Evolutionary conservation across 2,797 vertebrate genomes (phyloP).

Genomic region (Ceryle rudis): DNA sequence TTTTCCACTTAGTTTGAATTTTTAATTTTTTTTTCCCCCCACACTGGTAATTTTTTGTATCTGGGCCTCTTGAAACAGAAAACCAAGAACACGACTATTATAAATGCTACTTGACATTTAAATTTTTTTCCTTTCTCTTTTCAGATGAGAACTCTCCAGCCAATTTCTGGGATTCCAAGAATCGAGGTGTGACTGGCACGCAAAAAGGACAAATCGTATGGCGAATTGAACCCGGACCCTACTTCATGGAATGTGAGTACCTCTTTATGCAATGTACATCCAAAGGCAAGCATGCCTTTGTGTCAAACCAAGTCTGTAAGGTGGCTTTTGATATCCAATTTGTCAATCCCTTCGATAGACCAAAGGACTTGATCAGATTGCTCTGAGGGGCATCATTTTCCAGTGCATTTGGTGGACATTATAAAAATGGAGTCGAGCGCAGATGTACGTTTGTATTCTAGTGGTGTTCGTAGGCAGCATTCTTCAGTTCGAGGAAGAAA

Average conservation of each 20-base stretch:
- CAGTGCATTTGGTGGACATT: accelerated
- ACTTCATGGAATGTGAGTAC: conserved; percentile 97
- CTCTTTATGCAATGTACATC: background rate
- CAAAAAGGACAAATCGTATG: conserved; percentile 98
- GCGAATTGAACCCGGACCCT: conserved; percentile 94
- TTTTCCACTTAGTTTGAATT: background rate
- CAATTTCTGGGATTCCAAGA: conserved; percentile 99
- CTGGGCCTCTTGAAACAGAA: background rate
- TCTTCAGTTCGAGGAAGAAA: background rate
- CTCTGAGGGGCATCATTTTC: background rate
- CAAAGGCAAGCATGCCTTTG: background rate
- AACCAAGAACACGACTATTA: background rate
- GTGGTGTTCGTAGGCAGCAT: background rate
- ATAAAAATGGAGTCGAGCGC: background rate
- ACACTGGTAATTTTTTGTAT: background rate
- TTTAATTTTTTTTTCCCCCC: background rate
- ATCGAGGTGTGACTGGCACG: conserved; percentile 95
- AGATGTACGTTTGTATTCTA: background rate
- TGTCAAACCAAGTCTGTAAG: background rate
- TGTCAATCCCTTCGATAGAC: background rate
- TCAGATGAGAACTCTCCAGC: conserved; percentile 96
- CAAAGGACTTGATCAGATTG: background rate
- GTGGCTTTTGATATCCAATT: background rate
- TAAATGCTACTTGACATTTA: background rate
- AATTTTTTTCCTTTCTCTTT: background rate